These are phyloP conservation scores for Trematomus loennbergii DNA, from an alignment of 2,113 vertebrate genomes.

Conservation along the genomic window DNA sequence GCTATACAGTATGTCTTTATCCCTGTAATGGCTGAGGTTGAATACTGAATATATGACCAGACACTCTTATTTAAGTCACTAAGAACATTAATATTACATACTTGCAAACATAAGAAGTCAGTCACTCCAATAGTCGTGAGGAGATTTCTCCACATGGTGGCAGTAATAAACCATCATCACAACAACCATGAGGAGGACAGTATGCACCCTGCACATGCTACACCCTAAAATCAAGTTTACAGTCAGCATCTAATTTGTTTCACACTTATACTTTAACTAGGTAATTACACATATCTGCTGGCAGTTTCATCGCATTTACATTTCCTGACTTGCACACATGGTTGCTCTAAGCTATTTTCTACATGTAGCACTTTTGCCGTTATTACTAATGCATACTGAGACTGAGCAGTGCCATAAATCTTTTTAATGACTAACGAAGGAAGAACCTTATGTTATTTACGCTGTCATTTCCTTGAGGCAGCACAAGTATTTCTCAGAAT, in stretches of 20 bases:
- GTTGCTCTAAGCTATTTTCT: neutral
- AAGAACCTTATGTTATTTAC: neutral
- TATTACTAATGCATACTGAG: neutral
- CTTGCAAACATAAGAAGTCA: slow-evolving; percentile 2
- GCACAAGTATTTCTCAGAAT: neutral
- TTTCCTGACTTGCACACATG: neutral
- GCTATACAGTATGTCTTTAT: slow-evolving; percentile 11
- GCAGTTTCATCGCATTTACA: neutral
- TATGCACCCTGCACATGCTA: neutral
- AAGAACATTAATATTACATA: neutral
- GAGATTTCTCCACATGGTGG: slow-evolving; percentile 61
- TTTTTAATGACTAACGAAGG: neutral
- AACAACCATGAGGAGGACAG: neutral
- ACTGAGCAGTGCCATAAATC: neutral
- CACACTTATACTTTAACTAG: neutral
- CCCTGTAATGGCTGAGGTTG: neutral
- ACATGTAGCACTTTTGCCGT: neutral
- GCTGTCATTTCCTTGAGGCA: neutral
- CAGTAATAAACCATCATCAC: slow-evolving; percentile 22
- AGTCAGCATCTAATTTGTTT: neutral
- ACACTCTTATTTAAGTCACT: neutral
- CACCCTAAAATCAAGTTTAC: neutral
- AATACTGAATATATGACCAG: neutral
- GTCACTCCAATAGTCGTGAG: slow-evolving; percentile 3
- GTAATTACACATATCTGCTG: neutral